These are phyloP conservation scores for Netelia inedita DNA, from an alignment of 2,888 invertebrate species.

Conservation along the genomic window DNA sequence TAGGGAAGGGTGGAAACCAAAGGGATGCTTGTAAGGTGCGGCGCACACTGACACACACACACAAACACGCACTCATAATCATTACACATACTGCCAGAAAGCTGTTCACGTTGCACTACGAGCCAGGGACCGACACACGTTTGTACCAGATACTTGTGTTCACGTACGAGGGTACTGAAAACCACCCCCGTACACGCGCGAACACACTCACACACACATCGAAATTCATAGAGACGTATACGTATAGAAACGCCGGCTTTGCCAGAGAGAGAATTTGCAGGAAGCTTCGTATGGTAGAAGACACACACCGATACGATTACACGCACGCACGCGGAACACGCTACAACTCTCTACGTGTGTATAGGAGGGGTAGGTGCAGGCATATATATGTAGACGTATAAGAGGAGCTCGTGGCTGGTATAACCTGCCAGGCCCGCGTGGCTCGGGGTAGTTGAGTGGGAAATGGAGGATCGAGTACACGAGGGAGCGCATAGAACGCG, in stretches of 20 bases:
- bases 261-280: constrained; percentile 54
- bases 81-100: constrained; percentile 39
- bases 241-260: constrained; percentile 41
- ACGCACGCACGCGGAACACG: constrained; percentile 65
- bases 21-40: constrained; percentile 71
- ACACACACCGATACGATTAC: constrained; percentile 60
- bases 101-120: constrained; percentile 19
- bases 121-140: constrained; percentile 52
- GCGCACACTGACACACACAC: constrained; percentile 44
- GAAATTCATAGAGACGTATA: constrained; percentile 68
- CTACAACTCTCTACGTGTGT: constrained; percentile 25
- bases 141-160: constrained; percentile 35
- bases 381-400: constrained; percentile 53
- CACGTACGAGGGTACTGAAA: constrained; percentile 13
- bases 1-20: constrained; percentile 57
- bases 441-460: constrained; percentile 79
- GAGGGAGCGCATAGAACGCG: constrained; percentile 64
- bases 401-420: constrained; percentile 62
- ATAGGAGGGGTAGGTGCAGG: constrained; percentile 10
- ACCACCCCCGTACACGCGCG: constrained; percentile 15
- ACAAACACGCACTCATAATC: constrained; percentile 8
- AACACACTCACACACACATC: constrained; percentile 50
- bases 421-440: constrained; percentile 72
- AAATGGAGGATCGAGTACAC: constrained; percentile 73
- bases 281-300: constrained; percentile 51